Conservation (phyloP, 2,797 vertebrate genomes). For the Parotocinclus haroldoi region DNA sequence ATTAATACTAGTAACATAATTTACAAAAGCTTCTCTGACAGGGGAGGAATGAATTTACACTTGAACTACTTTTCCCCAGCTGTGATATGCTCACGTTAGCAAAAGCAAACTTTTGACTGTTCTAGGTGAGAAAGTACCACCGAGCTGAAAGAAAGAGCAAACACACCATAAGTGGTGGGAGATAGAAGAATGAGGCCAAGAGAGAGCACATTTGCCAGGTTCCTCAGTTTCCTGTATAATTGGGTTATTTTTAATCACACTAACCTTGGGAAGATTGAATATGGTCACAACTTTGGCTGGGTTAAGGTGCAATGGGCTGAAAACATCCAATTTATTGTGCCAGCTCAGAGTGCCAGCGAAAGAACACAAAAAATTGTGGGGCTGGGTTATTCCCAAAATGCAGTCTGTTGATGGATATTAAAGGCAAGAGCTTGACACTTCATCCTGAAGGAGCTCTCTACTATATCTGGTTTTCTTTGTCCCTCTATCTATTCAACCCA, state of each 20-base stretch:
- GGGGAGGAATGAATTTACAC: constrained; percentile 18
- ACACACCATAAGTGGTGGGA: neutral
- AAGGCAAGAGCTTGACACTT: no score
- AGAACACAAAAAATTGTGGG: neutral
- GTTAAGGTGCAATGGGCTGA: neutral
- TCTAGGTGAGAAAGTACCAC: constrained; percentile 32
- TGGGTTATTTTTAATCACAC: constrained; percentile 2
- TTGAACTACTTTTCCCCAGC: constrained; percentile 33
- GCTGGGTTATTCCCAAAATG: neutral
- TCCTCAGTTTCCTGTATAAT: neutral
- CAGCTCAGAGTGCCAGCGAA: neutral
- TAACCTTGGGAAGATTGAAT: neutral
- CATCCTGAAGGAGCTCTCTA: no score
- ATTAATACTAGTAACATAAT: constrained; percentile 12
- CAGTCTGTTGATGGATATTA: neutral
- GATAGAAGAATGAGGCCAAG: constrained; percentile 26
- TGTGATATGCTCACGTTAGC: constrained; percentile 35
- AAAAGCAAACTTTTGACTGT: constrained; percentile 30
- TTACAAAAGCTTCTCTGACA: constrained; percentile 13
- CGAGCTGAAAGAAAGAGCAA: constrained; percentile 18
- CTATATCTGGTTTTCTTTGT: neutral
- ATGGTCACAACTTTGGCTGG: neutral
- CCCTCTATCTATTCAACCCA: neutral
- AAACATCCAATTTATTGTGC: neutral
- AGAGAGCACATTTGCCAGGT: neutral